These are phyloP conservation scores for Pinna nobilis DNA, from an alignment of 1,140 invertebrate species.

Conservation along the genomic window DNA sequence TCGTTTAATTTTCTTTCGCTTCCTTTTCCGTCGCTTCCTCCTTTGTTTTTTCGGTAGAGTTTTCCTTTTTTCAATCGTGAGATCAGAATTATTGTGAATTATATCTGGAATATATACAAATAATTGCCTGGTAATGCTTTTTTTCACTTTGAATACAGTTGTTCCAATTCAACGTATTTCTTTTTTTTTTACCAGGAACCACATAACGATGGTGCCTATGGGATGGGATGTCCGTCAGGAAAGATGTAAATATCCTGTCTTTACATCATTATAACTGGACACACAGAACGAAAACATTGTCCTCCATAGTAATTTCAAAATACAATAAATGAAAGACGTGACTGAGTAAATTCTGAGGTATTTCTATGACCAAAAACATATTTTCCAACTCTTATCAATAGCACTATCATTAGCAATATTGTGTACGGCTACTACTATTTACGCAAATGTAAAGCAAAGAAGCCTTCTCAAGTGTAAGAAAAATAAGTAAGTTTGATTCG, in stretches of 20 bases:
- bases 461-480: no score
- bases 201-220: not conserved
- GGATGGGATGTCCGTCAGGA: not conserved
- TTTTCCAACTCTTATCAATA: no score
- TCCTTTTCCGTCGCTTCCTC: conserved; percentile 29
- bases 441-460: no score
- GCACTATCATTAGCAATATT: no score
- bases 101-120: conserved; percentile 44
- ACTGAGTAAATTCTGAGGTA: no score
- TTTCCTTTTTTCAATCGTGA: conserved; percentile 33
- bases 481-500: no score
- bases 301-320: no score
- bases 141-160: not conserved
- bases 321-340: no score
- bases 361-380: no score
- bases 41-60: conserved; percentile 24
- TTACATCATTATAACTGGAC: not conserved
- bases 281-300: not conserved
- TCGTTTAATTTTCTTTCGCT: conserved; percentile 25
- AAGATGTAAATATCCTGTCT: not conserved
- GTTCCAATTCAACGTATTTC: conserved; percentile 6
- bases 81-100: conserved; percentile 40
- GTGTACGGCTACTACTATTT: no score
- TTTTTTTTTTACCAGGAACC: conserved; percentile 7
- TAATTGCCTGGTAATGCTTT: conserved; percentile 1